A percentile compares a stretch with the other conserved stretches of the same genome.
These are phyloP conservation scores for Therioaphis trifolii DNA, from an alignment of 2,888 invertebrate genomes.

Conservation along the genomic window DNA sequence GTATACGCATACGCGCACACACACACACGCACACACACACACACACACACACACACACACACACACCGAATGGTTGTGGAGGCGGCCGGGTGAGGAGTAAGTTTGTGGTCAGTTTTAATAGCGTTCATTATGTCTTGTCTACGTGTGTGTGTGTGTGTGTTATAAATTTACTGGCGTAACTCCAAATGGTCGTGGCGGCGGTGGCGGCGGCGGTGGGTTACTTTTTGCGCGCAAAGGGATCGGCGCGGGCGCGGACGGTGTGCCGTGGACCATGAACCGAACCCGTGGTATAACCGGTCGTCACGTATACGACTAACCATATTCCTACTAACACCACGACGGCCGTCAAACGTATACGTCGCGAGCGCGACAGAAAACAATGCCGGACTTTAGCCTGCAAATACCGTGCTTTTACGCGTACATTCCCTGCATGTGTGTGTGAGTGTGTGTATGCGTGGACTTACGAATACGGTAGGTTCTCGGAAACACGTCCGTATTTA, in stretches of 20 bases:
- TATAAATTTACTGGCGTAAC: slow-evolving; percentile 61
- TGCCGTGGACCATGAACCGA: neutral
- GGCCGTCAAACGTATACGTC: neutral
- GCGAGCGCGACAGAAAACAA: slow-evolving; percentile 10
- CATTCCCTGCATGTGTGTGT: neutral
- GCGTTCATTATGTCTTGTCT: slow-evolving; percentile 62
- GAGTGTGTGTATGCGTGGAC: neutral
- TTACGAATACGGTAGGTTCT: neutral
- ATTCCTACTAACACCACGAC: too few relatives aligned
- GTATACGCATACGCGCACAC: neutral
- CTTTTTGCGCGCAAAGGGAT: slow-evolving; percentile 26
- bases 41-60: neutral
- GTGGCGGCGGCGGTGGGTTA: slow-evolving; percentile 5
- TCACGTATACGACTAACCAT: too few relatives aligned
- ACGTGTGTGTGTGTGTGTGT: neutral
- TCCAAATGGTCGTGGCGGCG: slow-evolving; percentile 40
- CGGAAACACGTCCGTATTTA: neutral
- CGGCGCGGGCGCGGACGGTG: neutral
- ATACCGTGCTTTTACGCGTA: neutral
- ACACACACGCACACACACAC: neutral
- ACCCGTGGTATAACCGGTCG: neutral
- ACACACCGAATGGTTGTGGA: neutral
- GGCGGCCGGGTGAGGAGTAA: slow-evolving; percentile 18
- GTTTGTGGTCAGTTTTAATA: slow-evolving; percentile 63
- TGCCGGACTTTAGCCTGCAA: neutral